Evolutionary conservation across 2,113 vertebrate species (phyloP).

Genomic region (Halcyon malimbica): DNA sequence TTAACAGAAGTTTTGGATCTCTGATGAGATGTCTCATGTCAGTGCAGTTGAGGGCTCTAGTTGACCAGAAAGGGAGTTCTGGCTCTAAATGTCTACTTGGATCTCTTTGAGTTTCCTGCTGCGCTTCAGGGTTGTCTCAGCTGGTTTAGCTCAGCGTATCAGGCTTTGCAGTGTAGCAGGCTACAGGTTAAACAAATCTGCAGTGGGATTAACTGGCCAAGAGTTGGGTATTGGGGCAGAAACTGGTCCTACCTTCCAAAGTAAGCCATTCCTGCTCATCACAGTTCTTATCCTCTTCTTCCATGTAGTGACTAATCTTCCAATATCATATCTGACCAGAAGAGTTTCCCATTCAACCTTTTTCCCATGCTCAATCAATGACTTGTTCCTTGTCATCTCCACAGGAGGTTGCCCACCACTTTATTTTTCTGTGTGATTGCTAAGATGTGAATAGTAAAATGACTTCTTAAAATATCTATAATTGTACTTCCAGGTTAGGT

Average conservation of each 20-base stretch:
- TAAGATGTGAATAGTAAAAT: not conserved
- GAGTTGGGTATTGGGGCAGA: not conserved
- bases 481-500: not conserved
- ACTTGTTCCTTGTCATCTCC: not conserved
- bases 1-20: not conserved
- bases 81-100: not conserved
- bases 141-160: not conserved
- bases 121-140: not conserved
- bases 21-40: not conserved
- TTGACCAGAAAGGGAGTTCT: not conserved
- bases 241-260: not conserved
- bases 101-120: not conserved
- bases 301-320: not conserved
- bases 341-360: not conserved
- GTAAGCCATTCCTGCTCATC: not conserved
- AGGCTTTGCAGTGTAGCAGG: not conserved
- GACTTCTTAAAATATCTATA: not conserved
- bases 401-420: not conserved
- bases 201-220: not conserved
- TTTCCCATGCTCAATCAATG: not conserved
- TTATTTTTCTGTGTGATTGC: not conserved
- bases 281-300: not conserved
- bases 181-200: not conserved
- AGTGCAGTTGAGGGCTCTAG: not conserved
- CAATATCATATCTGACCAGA: not conserved